These are phyloP conservation scores for Chirona hameri DNA, from an alignment of 2,888 invertebrate species.

Conservation along the genomic window DNA sequence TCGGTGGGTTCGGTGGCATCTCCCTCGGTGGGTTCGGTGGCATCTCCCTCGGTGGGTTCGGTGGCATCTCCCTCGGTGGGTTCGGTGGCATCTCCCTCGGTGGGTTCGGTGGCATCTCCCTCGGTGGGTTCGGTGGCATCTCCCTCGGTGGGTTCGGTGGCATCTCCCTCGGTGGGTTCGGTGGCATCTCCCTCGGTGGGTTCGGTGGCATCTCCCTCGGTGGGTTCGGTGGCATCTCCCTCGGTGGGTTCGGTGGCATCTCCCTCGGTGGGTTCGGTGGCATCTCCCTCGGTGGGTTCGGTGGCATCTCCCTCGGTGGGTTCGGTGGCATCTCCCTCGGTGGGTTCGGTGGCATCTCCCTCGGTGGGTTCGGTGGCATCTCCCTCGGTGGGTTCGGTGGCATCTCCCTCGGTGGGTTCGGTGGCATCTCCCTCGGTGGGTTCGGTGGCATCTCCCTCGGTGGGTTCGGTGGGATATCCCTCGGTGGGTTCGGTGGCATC, in stretches of 20 bases:
- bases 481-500: no score
- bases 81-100: conserved; percentile 61
- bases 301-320: no score
- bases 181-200: conserved; percentile 65
- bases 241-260: conserved; percentile 54
- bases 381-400: conserved; percentile 59
- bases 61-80: no score
- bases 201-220: background rate
- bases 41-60: conserved; percentile 65
- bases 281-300: conserved; percentile 65
- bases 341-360: conserved; percentile 44
- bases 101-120: conserved; percentile 44
- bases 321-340: conserved; percentile 61
- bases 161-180: no score
- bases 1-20: conserved; percentile 54
- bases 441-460: background rate
- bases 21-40: no score
- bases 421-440: conserved; percentile 65
- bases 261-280: no score
- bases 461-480: no score
- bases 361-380: conserved; percentile 47
- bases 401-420: no score
- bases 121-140: conserved; percentile 47
- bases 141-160: conserved; percentile 59
- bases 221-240: conserved; percentile 54